Percentiles rank a stretch among this genome's conserved stretches.
Conservation (phyloP, 2,113 vertebrate species). For the Ornithorhynchus anatinus region DNA sequence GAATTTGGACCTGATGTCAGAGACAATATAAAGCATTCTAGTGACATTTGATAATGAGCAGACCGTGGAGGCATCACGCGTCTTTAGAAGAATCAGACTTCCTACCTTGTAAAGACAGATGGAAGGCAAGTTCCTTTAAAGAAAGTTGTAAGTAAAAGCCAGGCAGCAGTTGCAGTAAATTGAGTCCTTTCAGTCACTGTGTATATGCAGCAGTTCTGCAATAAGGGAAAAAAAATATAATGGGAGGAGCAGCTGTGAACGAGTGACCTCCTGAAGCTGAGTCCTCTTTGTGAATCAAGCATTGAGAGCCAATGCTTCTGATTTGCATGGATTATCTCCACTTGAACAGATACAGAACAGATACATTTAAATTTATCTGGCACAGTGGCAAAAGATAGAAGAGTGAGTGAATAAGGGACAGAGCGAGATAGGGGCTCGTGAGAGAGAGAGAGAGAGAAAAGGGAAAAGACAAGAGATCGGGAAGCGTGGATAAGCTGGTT, state of each 20-base stretch:
- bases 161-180: conserved; percentile 78
- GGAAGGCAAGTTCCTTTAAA: conserved; percentile 81
- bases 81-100: conserved; percentile 82
- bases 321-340: conserved; percentile 98
- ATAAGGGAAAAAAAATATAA: conserved; percentile 74
- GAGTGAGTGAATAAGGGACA: conserved; percentile 45
- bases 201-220: conserved; percentile 77
- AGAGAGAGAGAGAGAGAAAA: conserved; percentile 38
- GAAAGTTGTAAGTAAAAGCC: conserved; percentile 76
- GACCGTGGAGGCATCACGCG: conserved; percentile 70
- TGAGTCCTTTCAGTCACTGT: conserved; percentile 82
- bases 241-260: conserved; percentile 83
- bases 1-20: conserved; percentile 66
- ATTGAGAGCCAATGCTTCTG: conserved; percentile 82
- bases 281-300: conserved; percentile 91
- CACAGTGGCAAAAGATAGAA: conserved; percentile 75
- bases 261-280: conserved; percentile 88
- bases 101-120: conserved; percentile 87
- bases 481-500: conserved; percentile 56
- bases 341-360: conserved; percentile 91
- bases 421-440: conserved; percentile 16
- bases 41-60: conserved; percentile 74
- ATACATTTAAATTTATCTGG: conserved; percentile 92
- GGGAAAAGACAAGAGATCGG: conserved; percentile 58
- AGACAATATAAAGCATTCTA: conserved; percentile 70